phyloP scores from a whole-genome alignment of 2,113 vertebrate genomes.

The Sporophila hypoxantha region DNA sequence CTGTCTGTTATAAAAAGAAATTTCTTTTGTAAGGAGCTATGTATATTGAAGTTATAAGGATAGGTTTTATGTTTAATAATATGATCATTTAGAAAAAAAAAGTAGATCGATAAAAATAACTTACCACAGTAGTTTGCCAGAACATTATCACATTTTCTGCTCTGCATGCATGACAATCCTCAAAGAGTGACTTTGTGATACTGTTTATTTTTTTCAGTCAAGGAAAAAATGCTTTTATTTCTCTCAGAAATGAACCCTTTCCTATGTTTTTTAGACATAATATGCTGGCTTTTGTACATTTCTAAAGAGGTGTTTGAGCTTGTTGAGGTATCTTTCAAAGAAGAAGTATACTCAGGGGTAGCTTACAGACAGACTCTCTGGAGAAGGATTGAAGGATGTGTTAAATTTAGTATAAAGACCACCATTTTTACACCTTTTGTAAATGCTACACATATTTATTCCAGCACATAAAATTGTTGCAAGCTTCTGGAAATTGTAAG shows the following conservation, averaged over 20 bases:
- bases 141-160: no score
- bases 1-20: neutral
- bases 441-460: neutral
- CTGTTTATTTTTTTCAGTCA: neutral
- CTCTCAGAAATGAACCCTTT: neutral
- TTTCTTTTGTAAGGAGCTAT: neutral
- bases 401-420: neutral
- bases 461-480: neutral
- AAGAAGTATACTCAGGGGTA: neutral
- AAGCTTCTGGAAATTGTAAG: neutral
- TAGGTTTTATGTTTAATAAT: neutral
- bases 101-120: neutral
- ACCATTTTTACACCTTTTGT: neutral
- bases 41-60: neutral
- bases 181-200: neutral
- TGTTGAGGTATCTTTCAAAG: neutral
- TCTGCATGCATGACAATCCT: no score
- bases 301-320: neutral
- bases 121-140: neutral
- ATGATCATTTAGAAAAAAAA: neutral
- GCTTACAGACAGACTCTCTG: neutral
- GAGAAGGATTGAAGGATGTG: neutral
- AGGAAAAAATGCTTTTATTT: neutral
- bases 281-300: neutral
- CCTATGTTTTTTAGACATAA: neutral